These are phyloP conservation scores for Chironomus tentans DNA, from an alignment of 2,888 invertebrate species.

Conservation along the genomic window DNA sequence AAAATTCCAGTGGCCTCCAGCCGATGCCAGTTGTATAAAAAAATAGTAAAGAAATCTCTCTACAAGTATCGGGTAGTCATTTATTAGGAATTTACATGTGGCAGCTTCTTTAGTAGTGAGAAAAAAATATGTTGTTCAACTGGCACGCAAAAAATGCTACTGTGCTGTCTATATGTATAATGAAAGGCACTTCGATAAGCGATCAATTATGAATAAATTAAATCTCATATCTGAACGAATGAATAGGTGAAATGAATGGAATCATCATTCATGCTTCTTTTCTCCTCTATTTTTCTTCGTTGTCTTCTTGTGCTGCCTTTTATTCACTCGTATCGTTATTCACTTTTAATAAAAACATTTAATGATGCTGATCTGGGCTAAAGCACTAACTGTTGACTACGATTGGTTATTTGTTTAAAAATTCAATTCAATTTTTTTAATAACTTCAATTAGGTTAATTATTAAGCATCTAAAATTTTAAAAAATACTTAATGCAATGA, in stretches of 20 bases:
- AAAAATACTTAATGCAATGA: too few species aligned
- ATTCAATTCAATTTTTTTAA: too few species aligned
- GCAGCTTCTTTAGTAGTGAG: not conserved
- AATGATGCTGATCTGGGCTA: too few species aligned
- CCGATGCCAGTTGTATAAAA: not conserved
- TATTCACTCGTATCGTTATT: too few species aligned
- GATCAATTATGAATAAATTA: conserved; percentile 14
- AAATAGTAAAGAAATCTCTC: not conserved
- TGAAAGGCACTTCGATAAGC: not conserved
- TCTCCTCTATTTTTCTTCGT: too few species aligned
- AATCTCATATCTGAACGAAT: not conserved
- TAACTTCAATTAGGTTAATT: too few species aligned
- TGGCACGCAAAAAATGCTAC: conserved; percentile 22
- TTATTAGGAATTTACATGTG: conserved; percentile 4
- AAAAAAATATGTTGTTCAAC: not conserved
- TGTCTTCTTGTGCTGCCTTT: too few species aligned
- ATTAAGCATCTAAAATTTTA: too few species aligned
- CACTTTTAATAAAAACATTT: too few species aligned
- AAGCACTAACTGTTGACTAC: too few species aligned
- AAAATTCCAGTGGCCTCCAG: not conserved
- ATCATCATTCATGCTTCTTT: not conserved
- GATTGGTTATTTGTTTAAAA: too few species aligned
- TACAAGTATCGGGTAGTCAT: not conserved
- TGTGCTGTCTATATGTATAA: not conserved
- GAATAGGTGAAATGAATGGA: not conserved